These are phyloP conservation scores for Semnornis frantzii DNA, from an alignment of 2,113 vertebrate genomes.

Conservation along the genomic window DNA sequence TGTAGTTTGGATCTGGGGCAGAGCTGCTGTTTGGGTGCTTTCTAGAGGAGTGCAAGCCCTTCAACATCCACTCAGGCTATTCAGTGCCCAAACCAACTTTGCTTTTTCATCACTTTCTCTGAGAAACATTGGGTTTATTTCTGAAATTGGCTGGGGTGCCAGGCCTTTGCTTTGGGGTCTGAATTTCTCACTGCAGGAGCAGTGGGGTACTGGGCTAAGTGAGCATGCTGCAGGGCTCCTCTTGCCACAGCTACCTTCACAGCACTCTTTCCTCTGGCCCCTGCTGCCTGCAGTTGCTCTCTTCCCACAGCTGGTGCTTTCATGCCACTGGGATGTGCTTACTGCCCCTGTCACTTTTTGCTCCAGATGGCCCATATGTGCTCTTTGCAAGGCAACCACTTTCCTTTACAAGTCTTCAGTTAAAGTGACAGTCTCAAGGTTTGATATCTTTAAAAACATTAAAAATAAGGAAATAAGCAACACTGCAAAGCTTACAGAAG, in stretches of 20 bases:
- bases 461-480: background rate
- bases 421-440: background rate
- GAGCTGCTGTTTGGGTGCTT: background rate
- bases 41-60: background rate
- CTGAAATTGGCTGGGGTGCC: background rate
- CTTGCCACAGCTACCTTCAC: background rate
- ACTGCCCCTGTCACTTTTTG: background rate
- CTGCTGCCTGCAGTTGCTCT: slow-evolving; percentile 6
- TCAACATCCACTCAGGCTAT: background rate
- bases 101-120: background rate
- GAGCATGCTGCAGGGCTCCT: background rate
- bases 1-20: background rate
- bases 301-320: background rate
- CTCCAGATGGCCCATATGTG: background rate
- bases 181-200: background rate
- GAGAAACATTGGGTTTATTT: background rate
- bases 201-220: background rate
- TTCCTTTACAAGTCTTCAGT: background rate
- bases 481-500: background rate
- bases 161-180: background rate
- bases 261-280: background rate
- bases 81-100: background rate
- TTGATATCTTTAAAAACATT: background rate
- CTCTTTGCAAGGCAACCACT: background rate
- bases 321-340: background rate